Evolutionary conservation across 2,113 vertebrate species (phyloP), one percentile per base, ranked within the genome.

Genomic region (Neolamprologus sp.): DNA sequence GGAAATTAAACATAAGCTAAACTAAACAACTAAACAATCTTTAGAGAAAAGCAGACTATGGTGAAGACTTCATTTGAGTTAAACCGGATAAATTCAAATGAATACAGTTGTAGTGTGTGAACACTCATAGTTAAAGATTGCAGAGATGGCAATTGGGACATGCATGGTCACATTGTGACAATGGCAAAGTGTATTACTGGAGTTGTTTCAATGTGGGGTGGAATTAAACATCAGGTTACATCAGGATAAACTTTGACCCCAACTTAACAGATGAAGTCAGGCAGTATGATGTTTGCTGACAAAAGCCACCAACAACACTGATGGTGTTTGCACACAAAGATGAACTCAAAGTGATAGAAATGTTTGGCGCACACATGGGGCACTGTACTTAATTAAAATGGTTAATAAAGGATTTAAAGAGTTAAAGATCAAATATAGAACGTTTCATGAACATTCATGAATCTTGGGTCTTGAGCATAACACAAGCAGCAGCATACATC

Each of bases 391-490:
- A 73, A 23, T 5, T 58, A 83, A 90, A 83, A 87, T 58, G 83
- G 81, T 92, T 92, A 87, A 89, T 85, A 88, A 82, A 91, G 73
- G 68, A 21, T 31, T 63, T 78, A 90, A 83, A 37, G 63, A 68
- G 81, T 91, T 91, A 87, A 83, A 91, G 88, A 89, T 91, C 81
- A 93, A 88, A 93, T 89, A 85, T 89, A 88, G 83, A 80, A 60
- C 37, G 3, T 85, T 7, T 51, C 83, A 82, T 95, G 86, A 89
- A 93, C 94, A 96, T 94, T 90, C 84, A 93, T 87, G 82, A 87
- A 89, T 60, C 83, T 85, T 57, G 83, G 85, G 89, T 89, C 85
- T 5, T 93, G 88, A 94, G 87, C 82, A 78, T 17, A 91, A 88
- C 87, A 93, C 73, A 28, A 73, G 60, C 49, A 35, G 58, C 47